Evolutionary conservation across 1,140 invertebrate genomes (phyloP).

Genomic region (Trichonephila clavata): DNA sequence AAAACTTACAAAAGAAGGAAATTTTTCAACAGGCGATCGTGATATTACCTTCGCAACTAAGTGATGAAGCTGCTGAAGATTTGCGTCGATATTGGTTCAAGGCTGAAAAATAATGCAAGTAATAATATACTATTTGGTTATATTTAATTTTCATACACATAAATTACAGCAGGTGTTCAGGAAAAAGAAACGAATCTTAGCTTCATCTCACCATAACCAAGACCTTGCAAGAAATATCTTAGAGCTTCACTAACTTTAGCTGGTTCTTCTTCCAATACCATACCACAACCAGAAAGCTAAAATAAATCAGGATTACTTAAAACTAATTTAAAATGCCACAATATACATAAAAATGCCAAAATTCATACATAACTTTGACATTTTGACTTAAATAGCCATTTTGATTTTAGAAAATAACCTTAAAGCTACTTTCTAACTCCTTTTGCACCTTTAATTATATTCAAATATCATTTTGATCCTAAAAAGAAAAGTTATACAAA

Average conservation of each 20-base stretch:
- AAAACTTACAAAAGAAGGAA: constrained; percentile 76
- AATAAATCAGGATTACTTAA: not conserved
- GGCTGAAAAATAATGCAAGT: constrained; percentile 46
- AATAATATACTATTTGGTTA: constrained; percentile 1
- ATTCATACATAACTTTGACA: no score
- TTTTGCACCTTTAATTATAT: no score
- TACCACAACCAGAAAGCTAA: constrained; percentile 97
- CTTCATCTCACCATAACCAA: constrained; percentile 94
- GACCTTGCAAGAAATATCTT: constrained; percentile 97
- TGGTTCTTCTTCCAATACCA: constrained; percentile 99
- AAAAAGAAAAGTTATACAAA: no score
- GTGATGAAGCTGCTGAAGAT: constrained; percentile 74
- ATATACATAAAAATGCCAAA: no score
- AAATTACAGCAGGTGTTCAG: not conserved
- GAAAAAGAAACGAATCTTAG: not conserved
- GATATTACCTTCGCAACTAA: constrained; percentile 75
- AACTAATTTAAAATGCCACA: no score
- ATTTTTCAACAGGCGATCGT: constrained; percentile 76
- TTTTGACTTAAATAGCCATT: no score
- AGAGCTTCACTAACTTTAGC: constrained; percentile 98
- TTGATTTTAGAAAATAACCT: no score
- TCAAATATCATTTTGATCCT: no score
- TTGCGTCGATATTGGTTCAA: constrained; percentile 76
- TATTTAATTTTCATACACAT: not conserved
- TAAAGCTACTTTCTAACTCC: no score